Base-by-base conservation (phyloP, 2,113 vertebrate species). In the Crocuta crocuta region DNA sequence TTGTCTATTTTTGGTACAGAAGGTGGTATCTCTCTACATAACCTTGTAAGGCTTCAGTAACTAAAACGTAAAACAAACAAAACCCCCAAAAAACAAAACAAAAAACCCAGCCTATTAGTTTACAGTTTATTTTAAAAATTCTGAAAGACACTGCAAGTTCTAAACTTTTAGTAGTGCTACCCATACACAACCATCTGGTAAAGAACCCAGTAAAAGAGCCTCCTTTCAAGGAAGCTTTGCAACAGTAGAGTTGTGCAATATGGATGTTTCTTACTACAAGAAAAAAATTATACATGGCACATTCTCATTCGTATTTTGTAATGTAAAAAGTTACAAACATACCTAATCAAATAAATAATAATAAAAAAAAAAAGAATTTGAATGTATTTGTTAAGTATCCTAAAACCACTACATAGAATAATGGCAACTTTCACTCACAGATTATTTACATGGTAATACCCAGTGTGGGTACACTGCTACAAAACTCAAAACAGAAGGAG, bases 361-460 rank as follows among this genome's bases (percentile, higher is more conserved):
- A 99, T 39, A 39, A 99, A 98, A 99, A 98, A 86, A 99, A 98
- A 99, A 98, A 86, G 98, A 98, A 98, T 97, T 98, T 99, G 98
- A 98, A 98, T 98, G 93, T 98, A 98, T 99, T 98, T 98, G 98
- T 99, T 99, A 98, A 98, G 98, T 98, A 96, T 98, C 95, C 98
- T 99, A 99, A 98, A 98, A 98, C 97, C 98, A 99, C 99, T 99
- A 99, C 0, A 97, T 97, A 99, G 98, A 98, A 99, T 99, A 99
- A 99, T 99, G 99, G 99, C 98, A 99, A 98, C 98, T 98, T 99
- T 98, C 98, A 98, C 99, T 99, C 99, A 98, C 97, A 97, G 98
- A 98, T 98, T 99, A 99, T 99, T 99, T 99, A 99, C 99, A 99
- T 89, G 98, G 98, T 98, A 98, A 98, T 98, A 99, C 99, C 99